Evolutionary conservation across 53 echinoderm and acorn worm species (phyloP).

Genomic region (Zoroaster sp.): DNA sequence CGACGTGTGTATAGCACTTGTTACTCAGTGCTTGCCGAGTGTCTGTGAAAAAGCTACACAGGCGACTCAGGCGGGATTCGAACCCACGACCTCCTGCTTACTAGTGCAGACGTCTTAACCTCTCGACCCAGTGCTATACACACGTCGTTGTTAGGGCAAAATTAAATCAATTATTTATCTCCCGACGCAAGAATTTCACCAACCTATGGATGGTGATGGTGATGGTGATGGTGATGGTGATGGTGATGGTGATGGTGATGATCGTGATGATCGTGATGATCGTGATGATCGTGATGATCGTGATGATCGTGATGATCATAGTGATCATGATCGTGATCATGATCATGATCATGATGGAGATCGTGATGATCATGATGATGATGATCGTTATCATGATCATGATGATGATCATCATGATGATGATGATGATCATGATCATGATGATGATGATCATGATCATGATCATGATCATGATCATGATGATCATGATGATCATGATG

Average conservation of each 20-base stretch:
- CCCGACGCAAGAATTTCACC: too few species aligned
- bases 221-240: slow-evolving; percentile 42
- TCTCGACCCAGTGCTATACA: too few species aligned
- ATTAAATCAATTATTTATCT: too few species aligned
- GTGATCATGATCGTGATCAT: not conserved
- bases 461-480: slow-evolving; percentile 4
- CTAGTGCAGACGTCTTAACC: too few species aligned
- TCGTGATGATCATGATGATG: not conserved
- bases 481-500: not conserved
- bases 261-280: slow-evolving; percentile 1
- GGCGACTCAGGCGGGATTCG: too few species aligned
- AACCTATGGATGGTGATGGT: slow-evolving; percentile 9
- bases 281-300: not conserved
- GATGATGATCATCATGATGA: not conserved
- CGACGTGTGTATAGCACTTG: too few species aligned
- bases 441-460: slow-evolving; percentile 2
- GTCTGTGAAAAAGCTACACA: too few species aligned
- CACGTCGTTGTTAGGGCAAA: too few species aligned
- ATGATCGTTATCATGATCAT: not conserved
- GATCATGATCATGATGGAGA: not conserved
- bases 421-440: not conserved
- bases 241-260: slow-evolving; percentile 31
- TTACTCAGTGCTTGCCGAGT: too few species aligned
- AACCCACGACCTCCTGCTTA: too few species aligned
- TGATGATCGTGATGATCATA: not conserved